A percentile compares a stretch with the other conserved stretches of the same genome.
Conservation (phyloP, 2,797 vertebrate genomes). For the Phataginus tricuspis region DNA sequence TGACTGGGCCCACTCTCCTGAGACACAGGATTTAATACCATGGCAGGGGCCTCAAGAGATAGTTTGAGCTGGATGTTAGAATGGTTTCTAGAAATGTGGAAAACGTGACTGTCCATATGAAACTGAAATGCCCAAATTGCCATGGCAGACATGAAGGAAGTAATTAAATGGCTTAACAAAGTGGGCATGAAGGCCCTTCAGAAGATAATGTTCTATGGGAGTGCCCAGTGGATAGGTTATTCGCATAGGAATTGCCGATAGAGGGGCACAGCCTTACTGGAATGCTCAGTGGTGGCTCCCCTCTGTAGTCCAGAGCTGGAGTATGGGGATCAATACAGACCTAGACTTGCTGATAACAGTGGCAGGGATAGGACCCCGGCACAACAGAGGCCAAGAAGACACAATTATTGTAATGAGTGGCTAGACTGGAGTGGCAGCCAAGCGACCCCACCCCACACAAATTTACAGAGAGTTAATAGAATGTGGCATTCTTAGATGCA, state of each 20-base stretch:
- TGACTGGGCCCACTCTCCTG: neutral
- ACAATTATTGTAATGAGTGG: neutral
- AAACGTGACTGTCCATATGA: neutral
- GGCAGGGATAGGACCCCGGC: neutral
- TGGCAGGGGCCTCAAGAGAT: neutral
- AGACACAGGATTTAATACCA: neutral
- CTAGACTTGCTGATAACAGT: neutral
- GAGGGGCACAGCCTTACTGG: neutral
- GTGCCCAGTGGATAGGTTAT: neutral
- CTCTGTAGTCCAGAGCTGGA: neutral
- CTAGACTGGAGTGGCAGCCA: neutral
- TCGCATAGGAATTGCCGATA: neutral
- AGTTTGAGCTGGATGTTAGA: neutral
- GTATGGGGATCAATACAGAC: neutral
- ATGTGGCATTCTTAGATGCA: neutral
- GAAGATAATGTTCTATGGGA: neutral
- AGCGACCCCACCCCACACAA: neutral
- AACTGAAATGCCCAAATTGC: neutral
- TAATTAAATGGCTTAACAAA: neutral
- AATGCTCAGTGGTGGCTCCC: neutral
- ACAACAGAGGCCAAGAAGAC: neutral
- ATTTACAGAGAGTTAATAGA: neutral
- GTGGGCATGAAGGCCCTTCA: neutral
- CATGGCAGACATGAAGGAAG: neutral
- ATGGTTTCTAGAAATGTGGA: neutral